A percentile compares a stretch with the other conserved stretches of the same genome.
Evolutionary conservation across 2,888 invertebrate species (phyloP).

Genomic region (Aphelenchoides bicaudatus): DNA sequence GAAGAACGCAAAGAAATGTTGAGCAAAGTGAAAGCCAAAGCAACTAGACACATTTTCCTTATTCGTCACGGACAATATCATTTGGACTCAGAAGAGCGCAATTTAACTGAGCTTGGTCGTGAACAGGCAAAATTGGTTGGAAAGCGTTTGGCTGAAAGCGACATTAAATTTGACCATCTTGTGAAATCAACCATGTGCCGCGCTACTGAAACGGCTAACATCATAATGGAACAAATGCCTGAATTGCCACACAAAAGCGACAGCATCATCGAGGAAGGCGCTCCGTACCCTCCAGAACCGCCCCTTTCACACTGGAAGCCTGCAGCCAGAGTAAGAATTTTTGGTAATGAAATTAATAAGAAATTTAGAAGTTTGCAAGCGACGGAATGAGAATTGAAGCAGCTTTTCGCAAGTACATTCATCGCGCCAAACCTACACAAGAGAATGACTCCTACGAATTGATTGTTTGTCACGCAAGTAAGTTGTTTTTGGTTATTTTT

Average conservation of each 20-base stretch:
- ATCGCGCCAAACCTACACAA: conserved; percentile 78
- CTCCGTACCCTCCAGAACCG: conserved; percentile 89
- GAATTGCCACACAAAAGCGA: conserved; percentile 32
- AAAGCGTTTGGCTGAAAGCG: conserved; percentile 71
- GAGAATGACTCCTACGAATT: conserved; percentile 79
- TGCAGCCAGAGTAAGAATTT: conserved; percentile 70
- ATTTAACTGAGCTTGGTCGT: conserved; percentile 77
- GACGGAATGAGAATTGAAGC: conserved; percentile 65
- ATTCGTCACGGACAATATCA: conserved; percentile 90
- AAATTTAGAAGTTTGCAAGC: conserved; percentile 53
- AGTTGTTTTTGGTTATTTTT: not conserved
- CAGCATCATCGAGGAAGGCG: conserved; percentile 77
- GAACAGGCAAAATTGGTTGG: conserved; percentile 84
- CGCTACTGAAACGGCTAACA: conserved; percentile 82
- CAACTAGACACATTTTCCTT: conserved; percentile 78
- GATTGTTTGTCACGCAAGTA: conserved; percentile 92
- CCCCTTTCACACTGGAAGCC: conserved; percentile 82
- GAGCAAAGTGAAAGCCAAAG: conserved; percentile 58
- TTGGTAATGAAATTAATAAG: conserved; percentile 2
- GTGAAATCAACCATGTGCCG: conserved; percentile 82
- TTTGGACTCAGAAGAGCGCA: conserved; percentile 70
- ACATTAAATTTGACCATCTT: conserved; percentile 75
- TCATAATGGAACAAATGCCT: conserved; percentile 73
- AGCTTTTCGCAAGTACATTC: conserved; percentile 85
- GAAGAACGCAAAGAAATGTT: conserved; percentile 43